Evolutionary conservation across 2,113 vertebrate species (phyloP), one percentile per base, ranked within the genome.

Genomic region (Speoplatyrhinus poulsoni): DNA sequence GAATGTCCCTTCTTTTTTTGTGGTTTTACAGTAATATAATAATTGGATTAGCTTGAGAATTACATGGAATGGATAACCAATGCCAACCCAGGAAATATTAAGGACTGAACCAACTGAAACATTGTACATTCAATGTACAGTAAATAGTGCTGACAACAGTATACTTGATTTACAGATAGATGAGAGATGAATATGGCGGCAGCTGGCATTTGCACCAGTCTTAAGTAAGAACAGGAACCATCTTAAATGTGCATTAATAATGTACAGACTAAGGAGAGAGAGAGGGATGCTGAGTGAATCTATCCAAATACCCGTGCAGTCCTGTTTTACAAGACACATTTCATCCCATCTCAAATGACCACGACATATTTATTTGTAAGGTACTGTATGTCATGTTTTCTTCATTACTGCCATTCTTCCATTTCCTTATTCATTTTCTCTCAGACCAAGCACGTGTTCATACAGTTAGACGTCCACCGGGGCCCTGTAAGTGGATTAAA

Each of bases 211-310:
- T 26, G 26, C 26, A 26, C 26, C 26, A 83, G 85, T 85, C 87
- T 85, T 0, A 82, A 86, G 85, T 82, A 83, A 85, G 88, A 88
- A 89, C 82, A 76, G 80, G 55, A 83, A 73, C 77, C 72, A 80
- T 80, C 90, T 92, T 91, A 87, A 91, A 91, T 93, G 86, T 86
- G 84, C 85, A 91, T 91, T 87, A 91, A 92, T 91, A 92, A 90
- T 90, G 85, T 85, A 88, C 72, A 32, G 72, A 69, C 59, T 65
- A 65, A 77, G 46, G 67, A 69, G 26, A 67, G 73, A 55, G 53
- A 65, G 41, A 53, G 11, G 8, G 33, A 60, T 57, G 80, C 64
- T 16, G 71, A 64, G 66, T 36, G n/a, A 49, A 9, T 60, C n/a
- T 63, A 70, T 56, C 3, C 63, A 56, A 55, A 70, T n/a, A 62